Base-by-base conservation (phyloP, 2,797 vertebrate genomes). In the Arremon aurantiirostris region DNA sequence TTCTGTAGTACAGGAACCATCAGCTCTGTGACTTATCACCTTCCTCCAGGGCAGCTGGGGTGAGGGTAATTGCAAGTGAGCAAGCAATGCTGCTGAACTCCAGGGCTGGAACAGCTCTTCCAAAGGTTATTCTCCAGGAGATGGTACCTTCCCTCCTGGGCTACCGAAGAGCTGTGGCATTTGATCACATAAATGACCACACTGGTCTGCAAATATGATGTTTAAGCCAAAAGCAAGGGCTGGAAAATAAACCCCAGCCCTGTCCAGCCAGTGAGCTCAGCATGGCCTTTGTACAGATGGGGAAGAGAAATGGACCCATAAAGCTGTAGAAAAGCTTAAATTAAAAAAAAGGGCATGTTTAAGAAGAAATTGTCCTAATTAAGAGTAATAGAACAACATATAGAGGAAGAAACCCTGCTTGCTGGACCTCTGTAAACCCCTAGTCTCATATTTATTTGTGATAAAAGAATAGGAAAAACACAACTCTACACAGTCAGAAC, bases 141-240 rank as follows among this genome's bases (percentile, higher is more conserved):
- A 27, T 24, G 42, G 5, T 11, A 42, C 64, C 53, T 85, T n/a
- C 57, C 49, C 14, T 85, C 35, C 21, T 35, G 27, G 28, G 49
- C 50, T 69, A 5, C 1, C 0, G 27, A 60, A 68, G 3, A 71
- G 35, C 27, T 12, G 8, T 39, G 37, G 55, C 11, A 21, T 68
- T 57, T 72, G 49, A 32, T 50, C 30, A 1, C 6, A 19, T 22
- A 44, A 59, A 32, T 16, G 64, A 27, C 32, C 44, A 41, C 0
- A 0, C 26, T 42, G 49, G 24, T 22, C 3, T 26, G n/a, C 16
- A 23, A 61, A 57, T 7, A 28, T 0, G 0, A 3, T 20, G 37
- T 24, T 44, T 24, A 73, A 66, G 46, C 52, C 56, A 79, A 27
- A 57, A 66, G 49, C 60, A 66, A 79, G 49, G 4, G 3, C 26